A percentile compares a stretch with the other conserved stretches of the same genome.
phyloP scores from a whole-genome alignment of 2,888 invertebrate genomes.

The Pediacus dermestoides region DNA sequence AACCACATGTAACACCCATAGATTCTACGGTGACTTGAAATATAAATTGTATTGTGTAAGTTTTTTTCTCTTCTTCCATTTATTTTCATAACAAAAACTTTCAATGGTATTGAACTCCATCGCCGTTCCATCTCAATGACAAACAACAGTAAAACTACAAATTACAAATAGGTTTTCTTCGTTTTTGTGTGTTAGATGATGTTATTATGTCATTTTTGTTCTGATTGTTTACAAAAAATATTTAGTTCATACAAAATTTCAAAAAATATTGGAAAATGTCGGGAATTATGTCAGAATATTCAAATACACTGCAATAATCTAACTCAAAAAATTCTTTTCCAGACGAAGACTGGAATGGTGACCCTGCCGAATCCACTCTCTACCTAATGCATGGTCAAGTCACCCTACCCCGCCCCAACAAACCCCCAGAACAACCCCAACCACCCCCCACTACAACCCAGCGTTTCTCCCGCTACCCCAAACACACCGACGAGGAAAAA shows the following conservation, averaged over 20 bases:
- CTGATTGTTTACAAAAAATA: too few relatives aligned
- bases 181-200: too few relatives aligned
- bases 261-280: too few relatives aligned
- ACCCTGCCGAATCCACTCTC: constrained; percentile 55
- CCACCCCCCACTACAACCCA: constrained; percentile 26
- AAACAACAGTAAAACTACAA: neutral
- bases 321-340: too few relatives aligned
- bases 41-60: too few relatives aligned
- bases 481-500: constrained; percentile 47
- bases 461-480: constrained; percentile 28
- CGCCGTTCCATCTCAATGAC: constrained; percentile 3
- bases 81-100: constrained; percentile 1
- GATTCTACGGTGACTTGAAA: too few relatives aligned
- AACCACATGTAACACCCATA: too few relatives aligned
- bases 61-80: neutral
- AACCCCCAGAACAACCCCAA: constrained; percentile 28
- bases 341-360: constrained; percentile 76
- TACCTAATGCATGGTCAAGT: constrained; percentile 58
- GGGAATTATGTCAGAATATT: too few relatives aligned
- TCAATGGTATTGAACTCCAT: constrained; percentile 5
- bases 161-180: too few relatives aligned
- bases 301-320: too few relatives aligned
- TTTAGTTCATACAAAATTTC: too few relatives aligned
- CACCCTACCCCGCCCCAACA: constrained; percentile 42
- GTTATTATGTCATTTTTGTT: too few relatives aligned